phyloP scores from a whole-genome alignment of 2,888 invertebrate species.

The Dryocosmus kuriphilus region DNA sequence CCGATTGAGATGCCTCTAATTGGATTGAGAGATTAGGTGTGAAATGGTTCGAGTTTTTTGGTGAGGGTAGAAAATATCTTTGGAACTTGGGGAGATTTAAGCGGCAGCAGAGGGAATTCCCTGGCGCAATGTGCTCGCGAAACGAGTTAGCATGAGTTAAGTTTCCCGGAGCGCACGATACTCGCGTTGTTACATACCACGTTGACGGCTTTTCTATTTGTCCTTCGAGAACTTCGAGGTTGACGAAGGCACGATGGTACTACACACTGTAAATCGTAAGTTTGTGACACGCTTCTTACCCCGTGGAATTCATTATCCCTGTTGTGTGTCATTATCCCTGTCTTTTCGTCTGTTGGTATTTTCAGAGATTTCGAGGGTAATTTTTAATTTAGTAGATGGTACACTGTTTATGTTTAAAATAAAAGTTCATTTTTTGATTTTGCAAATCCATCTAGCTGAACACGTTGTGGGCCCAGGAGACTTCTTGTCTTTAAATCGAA shows the following conservation, averaged over 20 bases:
- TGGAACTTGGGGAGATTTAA: background rate
- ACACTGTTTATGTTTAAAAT: no score
- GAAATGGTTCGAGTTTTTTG: background rate
- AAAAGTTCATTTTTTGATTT: no score
- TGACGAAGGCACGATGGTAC: conserved; percentile 71
- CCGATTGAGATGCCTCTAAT: background rate
- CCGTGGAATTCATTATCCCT: background rate
- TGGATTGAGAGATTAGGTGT: background rate
- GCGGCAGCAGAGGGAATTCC: background rate
- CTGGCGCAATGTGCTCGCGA: background rate
- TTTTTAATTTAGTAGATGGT: no score
- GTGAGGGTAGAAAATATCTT: background rate
- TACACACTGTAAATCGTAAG: conserved; percentile 77
- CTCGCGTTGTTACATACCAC: conserved; percentile 12
- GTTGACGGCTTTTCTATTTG: conserved; percentile 29
- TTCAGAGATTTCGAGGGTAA: no score
- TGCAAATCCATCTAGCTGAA: no score
- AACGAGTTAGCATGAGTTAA: conserved; percentile 50
- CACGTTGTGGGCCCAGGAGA: no score
- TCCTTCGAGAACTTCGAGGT: conserved; percentile 38
- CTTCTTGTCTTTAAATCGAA: no score
- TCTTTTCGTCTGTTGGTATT: background rate
- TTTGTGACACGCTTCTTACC: conserved; percentile 50
- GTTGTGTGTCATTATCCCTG: no score
- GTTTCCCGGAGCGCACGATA: conserved; percentile 12